Percentiles rank a stretch among this genome's conserved stretches.
Evolutionary conservation across 2,888 invertebrate species (phyloP).

Genomic region (Erebia epiphron): DNA sequence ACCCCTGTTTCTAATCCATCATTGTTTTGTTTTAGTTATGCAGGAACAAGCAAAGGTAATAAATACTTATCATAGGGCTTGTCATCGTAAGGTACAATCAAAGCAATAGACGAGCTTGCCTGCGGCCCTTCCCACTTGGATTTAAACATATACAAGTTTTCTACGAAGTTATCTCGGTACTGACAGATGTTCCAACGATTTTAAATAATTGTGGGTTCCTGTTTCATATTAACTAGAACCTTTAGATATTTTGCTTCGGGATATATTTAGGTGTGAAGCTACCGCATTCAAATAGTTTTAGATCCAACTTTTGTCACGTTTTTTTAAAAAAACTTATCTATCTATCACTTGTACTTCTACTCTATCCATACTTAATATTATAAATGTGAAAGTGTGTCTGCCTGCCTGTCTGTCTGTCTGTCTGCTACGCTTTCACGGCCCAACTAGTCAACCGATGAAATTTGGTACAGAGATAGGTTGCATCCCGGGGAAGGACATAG

Average conservation of each 20-base stretch:
- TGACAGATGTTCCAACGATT: constrained; percentile 35
- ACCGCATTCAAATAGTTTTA: background rate
- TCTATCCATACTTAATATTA: too few relatives aligned
- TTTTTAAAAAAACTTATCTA: too few relatives aligned
- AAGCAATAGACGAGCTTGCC: constrained; percentile 64
- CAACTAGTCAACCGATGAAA: too few relatives aligned
- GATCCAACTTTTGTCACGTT: too few relatives aligned
- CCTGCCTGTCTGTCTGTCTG: too few relatives aligned
- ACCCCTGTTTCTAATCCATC: constrained; percentile 26
- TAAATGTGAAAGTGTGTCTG: too few relatives aligned
- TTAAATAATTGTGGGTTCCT: constrained; percentile 27
- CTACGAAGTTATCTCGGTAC: constrained; percentile 38
- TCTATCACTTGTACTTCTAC: too few relatives aligned
- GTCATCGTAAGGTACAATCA: constrained; percentile 82
- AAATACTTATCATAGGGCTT: constrained; percentile 77
- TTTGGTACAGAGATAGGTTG: too few relatives aligned
- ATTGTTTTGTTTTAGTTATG: constrained; percentile 37
- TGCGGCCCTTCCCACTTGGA: constrained; percentile 68
- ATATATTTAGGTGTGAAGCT: background rate
- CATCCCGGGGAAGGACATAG: too few relatives aligned
- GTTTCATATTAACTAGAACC: constrained; percentile 5
- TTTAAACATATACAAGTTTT: constrained; percentile 46
- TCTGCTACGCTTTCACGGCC: too few relatives aligned
- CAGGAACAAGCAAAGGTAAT: constrained; percentile 58
- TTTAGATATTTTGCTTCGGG: constrained; percentile 4